Percentiles rank a stretch among this genome's conserved stretches.
Conservation (phyloP, 2,888 invertebrate genomes). For the Lasioglossum vierecki region DNA sequence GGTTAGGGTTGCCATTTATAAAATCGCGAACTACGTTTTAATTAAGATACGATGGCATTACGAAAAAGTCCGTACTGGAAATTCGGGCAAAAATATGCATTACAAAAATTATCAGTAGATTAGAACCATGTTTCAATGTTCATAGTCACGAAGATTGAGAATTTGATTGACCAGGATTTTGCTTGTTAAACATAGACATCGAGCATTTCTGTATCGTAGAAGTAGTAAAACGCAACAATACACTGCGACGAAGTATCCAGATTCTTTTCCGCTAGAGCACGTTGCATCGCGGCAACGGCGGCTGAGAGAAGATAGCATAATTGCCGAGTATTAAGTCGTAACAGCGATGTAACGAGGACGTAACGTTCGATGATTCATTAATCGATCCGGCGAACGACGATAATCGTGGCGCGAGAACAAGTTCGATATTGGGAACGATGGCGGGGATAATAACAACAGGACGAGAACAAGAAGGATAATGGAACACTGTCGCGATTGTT, state of each 20-base stretch:
- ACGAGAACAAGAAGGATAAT: constrained; percentile 1
- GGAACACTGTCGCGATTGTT: neutral
- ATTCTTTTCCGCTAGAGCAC: neutral
- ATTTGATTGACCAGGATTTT: no score
- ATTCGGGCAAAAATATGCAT: no score
- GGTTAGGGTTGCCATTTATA: no score
- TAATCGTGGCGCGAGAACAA: constrained; percentile 9
- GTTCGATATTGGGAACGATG: neutral
- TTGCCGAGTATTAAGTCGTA: constrained; percentile 39
- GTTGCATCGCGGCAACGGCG: neutral
- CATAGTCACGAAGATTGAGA: no score
- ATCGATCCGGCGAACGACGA: constrained; percentile 23
- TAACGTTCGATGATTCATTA: constrained; percentile 40
- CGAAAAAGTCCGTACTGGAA: no score
- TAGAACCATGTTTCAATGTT: no score
- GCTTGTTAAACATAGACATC: no score
- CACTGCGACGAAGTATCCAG: neutral
- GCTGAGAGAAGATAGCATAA: constrained; percentile 39
- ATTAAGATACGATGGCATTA: no score
- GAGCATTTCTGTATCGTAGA: neutral
- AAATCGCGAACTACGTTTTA: no score
- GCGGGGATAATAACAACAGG: neutral
- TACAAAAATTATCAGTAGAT: no score
- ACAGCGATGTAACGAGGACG: constrained; percentile 43
- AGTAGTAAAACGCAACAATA: neutral